These are phyloP conservation scores for Sarcophaga carnaria DNA, from an alignment of 2,888 invertebrate species.

Conservation along the genomic window DNA sequence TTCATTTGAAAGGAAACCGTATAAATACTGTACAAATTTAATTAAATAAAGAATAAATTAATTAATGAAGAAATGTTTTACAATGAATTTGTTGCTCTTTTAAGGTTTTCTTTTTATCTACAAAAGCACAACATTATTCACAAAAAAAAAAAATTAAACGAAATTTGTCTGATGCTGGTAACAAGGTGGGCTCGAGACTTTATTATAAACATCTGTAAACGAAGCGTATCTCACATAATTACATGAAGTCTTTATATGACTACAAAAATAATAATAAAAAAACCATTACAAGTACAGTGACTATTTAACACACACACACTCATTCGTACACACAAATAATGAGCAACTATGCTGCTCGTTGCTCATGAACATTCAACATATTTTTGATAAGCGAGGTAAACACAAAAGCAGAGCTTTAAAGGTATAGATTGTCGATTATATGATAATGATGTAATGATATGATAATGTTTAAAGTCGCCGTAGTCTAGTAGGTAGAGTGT, in stretches of 20 bases:
- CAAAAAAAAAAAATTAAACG: no score
- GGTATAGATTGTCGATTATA: not conserved
- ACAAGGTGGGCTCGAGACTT: not conserved
- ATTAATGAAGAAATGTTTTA: slow-evolving; percentile 2
- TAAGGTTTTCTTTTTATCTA: slow-evolving; percentile 2
- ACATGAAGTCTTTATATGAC: slow-evolving; percentile 13
- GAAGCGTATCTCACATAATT: slow-evolving; percentile 19
- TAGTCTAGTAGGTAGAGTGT: no score
- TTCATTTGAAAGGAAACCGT: no score
- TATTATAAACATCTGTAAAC: not conserved
- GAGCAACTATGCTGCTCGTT: not conserved
- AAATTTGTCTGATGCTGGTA: not conserved
- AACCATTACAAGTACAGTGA: not conserved
- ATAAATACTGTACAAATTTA: not conserved
- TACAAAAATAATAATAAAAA: not conserved
- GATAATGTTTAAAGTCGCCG: no score
- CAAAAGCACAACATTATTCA: not conserved
- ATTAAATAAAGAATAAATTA: slow-evolving; percentile 1
- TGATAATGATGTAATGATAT: no score
- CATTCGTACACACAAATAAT: not conserved
- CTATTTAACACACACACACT: not conserved
- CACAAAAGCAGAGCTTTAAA: not conserved
- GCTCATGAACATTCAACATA: not conserved
- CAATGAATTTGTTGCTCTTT: slow-evolving; percentile 14
- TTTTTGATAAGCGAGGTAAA: not conserved